phyloP scores from a whole-genome alignment of 2,113 vertebrate genomes.

The Semnopithecus entellus region DNA sequence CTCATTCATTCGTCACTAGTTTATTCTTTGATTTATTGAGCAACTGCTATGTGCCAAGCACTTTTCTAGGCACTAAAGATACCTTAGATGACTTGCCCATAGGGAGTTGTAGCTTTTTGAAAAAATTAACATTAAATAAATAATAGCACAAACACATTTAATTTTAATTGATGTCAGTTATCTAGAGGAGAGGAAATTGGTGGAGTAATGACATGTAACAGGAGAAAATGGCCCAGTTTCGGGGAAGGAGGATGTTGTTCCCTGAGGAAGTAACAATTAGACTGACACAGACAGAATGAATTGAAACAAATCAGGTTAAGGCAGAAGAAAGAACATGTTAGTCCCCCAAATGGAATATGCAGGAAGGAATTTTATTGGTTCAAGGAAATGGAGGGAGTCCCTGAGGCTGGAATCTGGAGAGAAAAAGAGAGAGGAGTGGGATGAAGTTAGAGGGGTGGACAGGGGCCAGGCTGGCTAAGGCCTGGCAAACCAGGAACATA shows the following conservation, averaged over 20 bases:
- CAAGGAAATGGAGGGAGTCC: not conserved
- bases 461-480: not conserved
- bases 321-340: not conserved
- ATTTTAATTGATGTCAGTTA: not conserved
- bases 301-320: not conserved
- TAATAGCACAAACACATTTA: not conserved
- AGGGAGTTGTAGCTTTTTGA: not conserved
- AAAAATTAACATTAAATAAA: not conserved
- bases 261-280: not conserved
- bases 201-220: not conserved
- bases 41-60: not conserved
- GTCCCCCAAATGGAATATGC: not conserved
- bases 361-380: not conserved
- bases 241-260: not conserved
- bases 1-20: not conserved
- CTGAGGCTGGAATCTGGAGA: not conserved
- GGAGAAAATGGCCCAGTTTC: not conserved
- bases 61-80: not conserved
- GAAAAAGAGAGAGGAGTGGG: not conserved
- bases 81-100: not conserved
- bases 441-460: rapidly evolving
- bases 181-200: not conserved
- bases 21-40: not conserved
- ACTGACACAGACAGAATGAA: not conserved
- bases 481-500: not conserved